These are phyloP conservation scores for Tapera naevia DNA, from an alignment of 2,797 vertebrate genomes.

Conservation along the genomic window DNA sequence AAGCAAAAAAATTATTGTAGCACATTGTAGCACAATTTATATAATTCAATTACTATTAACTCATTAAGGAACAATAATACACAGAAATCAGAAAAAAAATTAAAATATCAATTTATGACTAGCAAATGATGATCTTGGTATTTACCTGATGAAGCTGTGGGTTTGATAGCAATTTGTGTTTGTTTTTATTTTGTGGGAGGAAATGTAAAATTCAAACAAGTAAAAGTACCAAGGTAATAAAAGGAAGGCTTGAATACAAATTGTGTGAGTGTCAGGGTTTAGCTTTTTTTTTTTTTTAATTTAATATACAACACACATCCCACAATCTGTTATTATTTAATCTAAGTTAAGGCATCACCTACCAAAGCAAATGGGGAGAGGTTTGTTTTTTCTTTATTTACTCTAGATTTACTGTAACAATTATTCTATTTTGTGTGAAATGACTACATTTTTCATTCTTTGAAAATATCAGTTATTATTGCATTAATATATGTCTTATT, in stretches of 20 bases:
- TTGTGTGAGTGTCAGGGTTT: fast-evolving
- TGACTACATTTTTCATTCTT: background rate
- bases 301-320: background rate
- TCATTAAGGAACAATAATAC: background rate
- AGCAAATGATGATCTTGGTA: background rate
- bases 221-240: background rate
- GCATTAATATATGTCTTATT: background rate
- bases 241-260: background rate
- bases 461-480: background rate
- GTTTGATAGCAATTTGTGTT: background rate
- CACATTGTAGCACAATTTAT: background rate
- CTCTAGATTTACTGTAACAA: background rate
- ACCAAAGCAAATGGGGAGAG: background rate
- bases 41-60: background rate
- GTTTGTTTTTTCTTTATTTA: background rate
- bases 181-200: background rate
- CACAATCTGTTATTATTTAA: background rate
- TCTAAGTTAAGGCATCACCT: background rate
- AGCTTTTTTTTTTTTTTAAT: background rate
- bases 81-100: background rate
- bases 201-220: background rate
- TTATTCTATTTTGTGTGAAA: background rate
- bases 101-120: background rate
- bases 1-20: background rate
- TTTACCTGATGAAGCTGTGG: background rate